phyloP scores from a whole-genome alignment of 2,888 invertebrate species.

The Fissipunctia ypsillon region DNA sequence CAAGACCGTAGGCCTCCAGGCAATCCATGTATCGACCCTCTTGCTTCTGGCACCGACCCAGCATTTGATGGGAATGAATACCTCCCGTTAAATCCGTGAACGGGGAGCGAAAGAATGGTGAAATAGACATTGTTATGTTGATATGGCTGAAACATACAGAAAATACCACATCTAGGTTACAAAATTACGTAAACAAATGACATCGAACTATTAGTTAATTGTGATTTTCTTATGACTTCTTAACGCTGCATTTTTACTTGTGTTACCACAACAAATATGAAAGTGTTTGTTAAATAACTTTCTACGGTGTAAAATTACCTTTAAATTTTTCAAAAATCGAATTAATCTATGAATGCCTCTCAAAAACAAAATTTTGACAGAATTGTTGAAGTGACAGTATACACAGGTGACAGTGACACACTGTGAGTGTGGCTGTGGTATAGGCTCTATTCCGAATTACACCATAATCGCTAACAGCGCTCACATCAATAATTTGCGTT shows the following conservation, averaged over 20 bases:
- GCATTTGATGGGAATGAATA: slow-evolving; percentile 92
- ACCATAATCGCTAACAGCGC: too few relatives aligned
- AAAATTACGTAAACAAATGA: slow-evolving; percentile 82
- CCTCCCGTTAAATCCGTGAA: slow-evolving; percentile 93
- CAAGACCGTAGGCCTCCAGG: slow-evolving; percentile 94
- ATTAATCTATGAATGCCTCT: neutral
- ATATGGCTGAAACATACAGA: slow-evolving; percentile 56
- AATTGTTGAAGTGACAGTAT: neutral
- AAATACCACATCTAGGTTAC: slow-evolving; percentile 69
- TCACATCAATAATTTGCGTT: too few relatives aligned
- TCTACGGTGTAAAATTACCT: slow-evolving; percentile 44
- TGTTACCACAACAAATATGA: slow-evolving; percentile 27
- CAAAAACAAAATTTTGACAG: slow-evolving; percentile 49
- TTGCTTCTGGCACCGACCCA: slow-evolving; percentile 92
- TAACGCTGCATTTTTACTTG: neutral
- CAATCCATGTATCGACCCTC: slow-evolving; percentile 94
- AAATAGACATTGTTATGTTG: slow-evolving; percentile 90
- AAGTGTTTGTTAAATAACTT: neutral
- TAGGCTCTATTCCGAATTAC: too few relatives aligned
- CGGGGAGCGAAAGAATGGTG: slow-evolving; percentile 93
- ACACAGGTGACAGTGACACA: too few relatives aligned
- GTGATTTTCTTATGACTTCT: neutral
- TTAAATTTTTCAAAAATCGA: slow-evolving; percentile 51
- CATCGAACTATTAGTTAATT: neutral
- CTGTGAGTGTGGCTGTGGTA: too few relatives aligned